A percentile compares a stretch with the other conserved stretches of the same genome.
Conservation (phyloP, 1,140 invertebrate genomes). For the Drosophila rufa region DNA sequence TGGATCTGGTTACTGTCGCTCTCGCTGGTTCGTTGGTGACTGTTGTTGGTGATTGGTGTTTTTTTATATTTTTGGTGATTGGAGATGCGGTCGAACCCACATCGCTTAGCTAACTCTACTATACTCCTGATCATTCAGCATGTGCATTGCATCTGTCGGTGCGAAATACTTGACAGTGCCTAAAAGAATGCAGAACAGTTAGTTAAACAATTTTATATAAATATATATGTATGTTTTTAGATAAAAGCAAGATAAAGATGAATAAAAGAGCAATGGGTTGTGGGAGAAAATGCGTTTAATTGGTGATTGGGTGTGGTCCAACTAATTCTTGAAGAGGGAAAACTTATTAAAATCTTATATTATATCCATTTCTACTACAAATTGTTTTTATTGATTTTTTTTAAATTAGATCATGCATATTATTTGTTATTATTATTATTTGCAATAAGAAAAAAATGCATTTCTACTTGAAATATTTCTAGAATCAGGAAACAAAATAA, state of each 20-base stretch:
- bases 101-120: conserved; percentile 78
- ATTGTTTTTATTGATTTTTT: not conserved
- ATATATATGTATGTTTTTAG: not conserved
- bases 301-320: not conserved
- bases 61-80: conserved; percentile 14
- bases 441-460: not conserved
- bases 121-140: conserved; percentile 85
- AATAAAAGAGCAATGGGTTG: not conserved
- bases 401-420: not conserved
- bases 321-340: no score
- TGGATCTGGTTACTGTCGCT: conserved; percentile 22
- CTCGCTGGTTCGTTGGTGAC: conserved; percentile 46
- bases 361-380: not conserved
- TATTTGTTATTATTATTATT: not conserved
- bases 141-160: conserved; percentile 87
- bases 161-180: conserved; percentile 86
- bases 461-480: not conserved
- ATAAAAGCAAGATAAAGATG: conserved; percentile 6
- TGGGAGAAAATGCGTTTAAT: conserved; percentile 1
- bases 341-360: no score
- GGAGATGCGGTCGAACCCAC: conserved; percentile 29
- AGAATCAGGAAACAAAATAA: not conserved
- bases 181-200: conserved; percentile 72
- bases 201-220: conserved; percentile 45
- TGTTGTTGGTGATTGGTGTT: conserved; percentile 45